Evolutionary conservation across 2,888 invertebrate genomes (phyloP), one percentile per base, ranked within the genome.

Genomic region (Hypsopygia costalis): DNA sequence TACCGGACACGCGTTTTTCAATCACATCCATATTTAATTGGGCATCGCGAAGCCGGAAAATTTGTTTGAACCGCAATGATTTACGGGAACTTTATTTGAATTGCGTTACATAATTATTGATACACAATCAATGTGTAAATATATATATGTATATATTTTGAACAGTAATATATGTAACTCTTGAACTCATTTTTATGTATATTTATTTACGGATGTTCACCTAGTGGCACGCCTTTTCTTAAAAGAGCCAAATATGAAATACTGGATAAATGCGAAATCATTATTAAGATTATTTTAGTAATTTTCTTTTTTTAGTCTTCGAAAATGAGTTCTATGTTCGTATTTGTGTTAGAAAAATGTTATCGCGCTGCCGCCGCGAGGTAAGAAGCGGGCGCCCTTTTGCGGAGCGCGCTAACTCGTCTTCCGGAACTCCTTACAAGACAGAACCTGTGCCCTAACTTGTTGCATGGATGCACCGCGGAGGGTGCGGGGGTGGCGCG

Each of bases 21-120:
- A 88, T 88, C 88, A 86, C 86, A 88, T 88, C 85, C 88, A 87
- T 88, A 88, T 87, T 88, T 88, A 88, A 88, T 88, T 88, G 88
- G 86, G 83, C 85, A 82, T 83, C 85, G 78, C 78, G 74, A 79
- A 74, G 76, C 85, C 80, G 80, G 73, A 77, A 86, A 87, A 83
- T 85, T 73, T 85, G 73, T 86, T 80, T 76, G 74, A 72, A 77
- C 75, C 72, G 69, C 74, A 75, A 74, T 78, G 77, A 80, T 83
- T 80, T 74, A 80, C 69, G 66, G 62, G 67, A 72, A 71, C 69
- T 79, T 73, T 68, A 69, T 75, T 71, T 69, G 69, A 65, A 67
- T 67, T 62, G 56, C 57, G 58, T 60, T 68, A 65, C 53, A 52
- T 55, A 55, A 61, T 58, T 43, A 48, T 48, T 33, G 38, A 39